Evolutionary conservation across 2,888 invertebrate species (phyloP).

Genomic region (Cephus pygmeus): DNA sequence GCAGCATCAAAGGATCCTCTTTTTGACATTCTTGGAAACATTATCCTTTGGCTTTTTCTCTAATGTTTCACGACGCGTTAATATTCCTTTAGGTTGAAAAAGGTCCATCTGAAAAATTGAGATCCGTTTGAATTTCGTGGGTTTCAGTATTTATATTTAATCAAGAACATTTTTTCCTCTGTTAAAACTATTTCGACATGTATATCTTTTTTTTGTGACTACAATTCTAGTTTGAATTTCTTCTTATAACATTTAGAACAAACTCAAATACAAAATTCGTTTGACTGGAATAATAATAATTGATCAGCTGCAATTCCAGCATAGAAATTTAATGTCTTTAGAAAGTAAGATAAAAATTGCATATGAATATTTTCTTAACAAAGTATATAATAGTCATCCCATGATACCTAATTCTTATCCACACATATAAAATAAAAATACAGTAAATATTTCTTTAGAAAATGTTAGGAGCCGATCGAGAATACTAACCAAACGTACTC

Average conservation of each 20-base stretch:
- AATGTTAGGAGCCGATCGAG: neutral
- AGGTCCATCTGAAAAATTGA: neutral
- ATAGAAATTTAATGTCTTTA: slow-evolving; percentile 48
- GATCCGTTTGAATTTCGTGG: neutral
- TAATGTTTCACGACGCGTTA: neutral
- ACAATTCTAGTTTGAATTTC: neutral
- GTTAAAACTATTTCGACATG: neutral
- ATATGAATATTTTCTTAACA: neutral
- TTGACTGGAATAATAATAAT: neutral
- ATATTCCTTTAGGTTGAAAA: neutral
- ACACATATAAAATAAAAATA: no score
- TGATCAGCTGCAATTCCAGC: neutral
- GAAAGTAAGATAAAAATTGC: slow-evolving; percentile 44
- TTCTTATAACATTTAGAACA: neutral
- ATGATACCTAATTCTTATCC: no score
- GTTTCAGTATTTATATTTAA: neutral
- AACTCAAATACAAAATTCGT: neutral
- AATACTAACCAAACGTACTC: neutral
- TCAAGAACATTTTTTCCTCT: neutral
- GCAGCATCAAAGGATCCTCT: slow-evolving; percentile 29
- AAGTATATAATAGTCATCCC: neutral
- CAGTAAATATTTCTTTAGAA: no score
- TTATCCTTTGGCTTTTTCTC: slow-evolving; percentile 19
- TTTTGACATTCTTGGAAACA: slow-evolving; percentile 26
- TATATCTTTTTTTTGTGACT: neutral